Evolutionary conservation across 2,888 invertebrate genomes (phyloP).

Genomic region (Limenitis camilla): DNA sequence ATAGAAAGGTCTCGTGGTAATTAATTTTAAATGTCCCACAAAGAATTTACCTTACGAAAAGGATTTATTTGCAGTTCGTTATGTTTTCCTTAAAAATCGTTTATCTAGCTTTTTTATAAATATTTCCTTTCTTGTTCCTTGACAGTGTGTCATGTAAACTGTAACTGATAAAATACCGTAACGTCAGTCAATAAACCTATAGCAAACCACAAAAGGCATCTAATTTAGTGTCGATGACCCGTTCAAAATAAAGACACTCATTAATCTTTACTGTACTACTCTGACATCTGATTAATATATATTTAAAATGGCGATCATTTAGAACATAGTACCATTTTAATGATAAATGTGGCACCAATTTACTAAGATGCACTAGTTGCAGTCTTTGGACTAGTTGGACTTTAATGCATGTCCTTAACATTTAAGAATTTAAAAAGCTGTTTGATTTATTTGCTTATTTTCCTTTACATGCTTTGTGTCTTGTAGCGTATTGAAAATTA

Average conservation of each 20-base stretch:
- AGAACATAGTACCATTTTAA: constrained; percentile 1
- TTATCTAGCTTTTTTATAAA: not conserved
- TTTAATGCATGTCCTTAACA: constrained; percentile 13
- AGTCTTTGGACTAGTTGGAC: constrained; percentile 10
- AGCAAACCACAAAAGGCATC: constrained; percentile 16
- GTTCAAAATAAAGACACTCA: constrained; percentile 28
- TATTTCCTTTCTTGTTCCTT: not conserved
- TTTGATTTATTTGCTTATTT: constrained; percentile 12
- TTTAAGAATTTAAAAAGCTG: constrained; percentile 11
- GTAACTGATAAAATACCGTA: constrained; percentile 19
- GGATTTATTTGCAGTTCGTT: no score
- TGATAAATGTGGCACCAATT: not conserved
- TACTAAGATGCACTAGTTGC: constrained; percentile 24
- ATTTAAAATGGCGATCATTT: constrained; percentile 20
- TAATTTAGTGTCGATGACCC: constrained; percentile 36
- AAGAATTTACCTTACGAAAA: no score
- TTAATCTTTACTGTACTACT: constrained; percentile 23
- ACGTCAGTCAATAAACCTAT: constrained; percentile 12
- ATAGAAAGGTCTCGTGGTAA: constrained; percentile 4
- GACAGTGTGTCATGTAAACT: not conserved
- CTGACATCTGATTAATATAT: constrained; percentile 29
- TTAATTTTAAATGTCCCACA: no score
- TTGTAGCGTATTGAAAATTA: not conserved
- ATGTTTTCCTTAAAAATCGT: no score
- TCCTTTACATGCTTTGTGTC: constrained; percentile 2